Evolutionary conservation across 2,888 invertebrate species (phyloP).

Genomic region (Micoletzkya japonica): DNA sequence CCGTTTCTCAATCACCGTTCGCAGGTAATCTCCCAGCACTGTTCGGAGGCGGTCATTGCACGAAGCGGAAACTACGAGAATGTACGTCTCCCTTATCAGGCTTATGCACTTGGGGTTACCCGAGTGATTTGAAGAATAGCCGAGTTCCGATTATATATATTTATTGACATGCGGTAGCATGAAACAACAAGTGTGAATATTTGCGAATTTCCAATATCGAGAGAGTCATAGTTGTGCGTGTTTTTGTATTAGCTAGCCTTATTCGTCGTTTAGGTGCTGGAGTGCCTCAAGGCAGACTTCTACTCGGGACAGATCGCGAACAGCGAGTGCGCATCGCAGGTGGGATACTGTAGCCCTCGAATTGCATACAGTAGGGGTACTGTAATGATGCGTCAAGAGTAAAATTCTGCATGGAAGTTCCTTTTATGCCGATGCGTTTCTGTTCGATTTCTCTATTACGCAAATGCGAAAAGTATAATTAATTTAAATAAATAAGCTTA

Average conservation of each 20-base stretch:
- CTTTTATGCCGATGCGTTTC: no score
- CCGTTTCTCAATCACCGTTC: neutral
- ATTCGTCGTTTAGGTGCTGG: conserved; percentile 72
- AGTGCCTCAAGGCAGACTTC: conserved; percentile 83
- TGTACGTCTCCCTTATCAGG: neutral
- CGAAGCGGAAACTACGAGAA: conserved; percentile 22
- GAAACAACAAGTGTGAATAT: no score
- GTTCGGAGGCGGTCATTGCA: conserved; percentile 45
- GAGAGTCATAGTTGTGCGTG: no score
- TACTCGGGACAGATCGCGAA: conserved; percentile 77
- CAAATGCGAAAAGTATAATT: no score
- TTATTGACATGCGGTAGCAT: no score
- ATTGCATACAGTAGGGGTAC: no score
- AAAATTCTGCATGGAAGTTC: no score
- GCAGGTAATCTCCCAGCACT: conserved; percentile 38
- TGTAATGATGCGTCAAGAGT: no score
- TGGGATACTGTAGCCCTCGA: conserved; percentile 16
- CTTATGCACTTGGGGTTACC: neutral
- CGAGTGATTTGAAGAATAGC: neutral
- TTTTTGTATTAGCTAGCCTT: neutral
- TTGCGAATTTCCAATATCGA: no score
- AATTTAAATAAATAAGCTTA: no score
- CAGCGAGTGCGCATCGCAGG: conserved; percentile 73
- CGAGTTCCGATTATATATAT: no score
- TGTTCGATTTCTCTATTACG: no score